A percentile compares a stretch with the other conserved stretches of the same genome.
phyloP scores from a whole-genome alignment of 2,888 invertebrate species.

The Homarus gammarus region DNA sequence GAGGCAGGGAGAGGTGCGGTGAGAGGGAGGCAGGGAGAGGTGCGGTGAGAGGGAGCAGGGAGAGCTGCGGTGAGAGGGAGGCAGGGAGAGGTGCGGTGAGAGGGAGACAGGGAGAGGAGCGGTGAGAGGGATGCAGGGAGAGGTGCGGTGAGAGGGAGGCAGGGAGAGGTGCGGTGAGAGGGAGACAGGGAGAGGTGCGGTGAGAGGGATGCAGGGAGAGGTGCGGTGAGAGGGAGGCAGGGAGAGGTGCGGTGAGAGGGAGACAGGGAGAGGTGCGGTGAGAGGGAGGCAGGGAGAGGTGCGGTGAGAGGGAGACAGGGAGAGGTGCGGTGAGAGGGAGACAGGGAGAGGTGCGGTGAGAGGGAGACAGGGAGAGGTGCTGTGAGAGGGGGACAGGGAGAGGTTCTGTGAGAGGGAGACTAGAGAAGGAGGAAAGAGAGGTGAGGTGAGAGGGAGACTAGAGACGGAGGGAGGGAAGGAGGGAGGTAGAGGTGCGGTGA shows the following conservation, averaged over 20 bases:
- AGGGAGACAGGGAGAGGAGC: neutral
- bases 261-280: neutral
- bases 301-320: neutral
- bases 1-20: slow-evolving; percentile 16
- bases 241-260: neutral
- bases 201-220: neutral
- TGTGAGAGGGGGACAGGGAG: no score
- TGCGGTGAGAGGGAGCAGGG: neutral
- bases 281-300: neutral
- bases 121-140: neutral
- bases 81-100: neutral
- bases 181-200: slow-evolving; percentile 8
- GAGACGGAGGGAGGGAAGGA: no score
- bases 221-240: neutral
- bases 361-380: no score
- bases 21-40: slow-evolving; percentile 6
- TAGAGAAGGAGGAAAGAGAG: no score
- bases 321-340: neutral
- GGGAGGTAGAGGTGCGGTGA: no score
- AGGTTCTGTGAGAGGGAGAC: no score
- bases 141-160: neutral
- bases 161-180: slow-evolving; percentile 11
- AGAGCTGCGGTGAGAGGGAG: neutral
- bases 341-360: neutral
- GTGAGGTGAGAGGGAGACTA: no score